Percentiles rank a stretch among this genome's conserved stretches.
These are phyloP conservation scores for Pachymerium ferrugineum DNA, from an alignment of 2,888 invertebrate genomes.

Conservation along the genomic window DNA sequence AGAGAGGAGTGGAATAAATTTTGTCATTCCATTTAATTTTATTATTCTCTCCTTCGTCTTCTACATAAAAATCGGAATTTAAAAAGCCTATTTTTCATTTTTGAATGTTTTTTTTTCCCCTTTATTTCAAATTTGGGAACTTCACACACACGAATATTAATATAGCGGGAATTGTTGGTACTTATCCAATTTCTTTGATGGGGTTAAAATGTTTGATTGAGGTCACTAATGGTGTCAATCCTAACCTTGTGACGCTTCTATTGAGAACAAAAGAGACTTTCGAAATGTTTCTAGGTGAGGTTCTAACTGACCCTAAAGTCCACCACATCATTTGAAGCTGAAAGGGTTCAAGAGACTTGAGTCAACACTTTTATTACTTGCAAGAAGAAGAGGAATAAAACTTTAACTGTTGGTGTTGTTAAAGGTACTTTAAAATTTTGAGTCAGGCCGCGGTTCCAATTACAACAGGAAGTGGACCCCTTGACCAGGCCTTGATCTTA, in stretches of 20 bases:
- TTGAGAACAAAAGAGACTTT: conserved; percentile 13
- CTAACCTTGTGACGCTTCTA: background rate
- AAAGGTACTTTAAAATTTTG: background rate
- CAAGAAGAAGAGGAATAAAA: background rate
- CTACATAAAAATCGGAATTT: too few species aligned
- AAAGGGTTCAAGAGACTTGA: conserved; percentile 8
- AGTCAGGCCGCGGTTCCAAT: background rate
- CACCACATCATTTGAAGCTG: background rate
- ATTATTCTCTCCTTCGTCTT: too few species aligned
- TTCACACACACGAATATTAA: too few species aligned
- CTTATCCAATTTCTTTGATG: background rate
- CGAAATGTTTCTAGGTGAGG: conserved; percentile 14
- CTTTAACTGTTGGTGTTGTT: background rate
- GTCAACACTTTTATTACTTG: conserved; percentile 1
- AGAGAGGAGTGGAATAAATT: too few species aligned
- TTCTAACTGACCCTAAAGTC: conserved; percentile 5
- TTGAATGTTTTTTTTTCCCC: too few species aligned
- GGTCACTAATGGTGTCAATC: conserved; percentile 11
- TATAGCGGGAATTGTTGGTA: background rate
- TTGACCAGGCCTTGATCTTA: background rate
- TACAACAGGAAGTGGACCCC: background rate
- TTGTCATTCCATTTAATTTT: too few species aligned
- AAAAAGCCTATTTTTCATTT: too few species aligned
- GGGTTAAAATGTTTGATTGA: background rate
- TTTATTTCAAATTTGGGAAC: too few species aligned